A percentile compares a stretch with the other conserved stretches of the same genome.
Conservation (phyloP, 2,797 vertebrate genomes). For the Pangasius djambal region DNA sequence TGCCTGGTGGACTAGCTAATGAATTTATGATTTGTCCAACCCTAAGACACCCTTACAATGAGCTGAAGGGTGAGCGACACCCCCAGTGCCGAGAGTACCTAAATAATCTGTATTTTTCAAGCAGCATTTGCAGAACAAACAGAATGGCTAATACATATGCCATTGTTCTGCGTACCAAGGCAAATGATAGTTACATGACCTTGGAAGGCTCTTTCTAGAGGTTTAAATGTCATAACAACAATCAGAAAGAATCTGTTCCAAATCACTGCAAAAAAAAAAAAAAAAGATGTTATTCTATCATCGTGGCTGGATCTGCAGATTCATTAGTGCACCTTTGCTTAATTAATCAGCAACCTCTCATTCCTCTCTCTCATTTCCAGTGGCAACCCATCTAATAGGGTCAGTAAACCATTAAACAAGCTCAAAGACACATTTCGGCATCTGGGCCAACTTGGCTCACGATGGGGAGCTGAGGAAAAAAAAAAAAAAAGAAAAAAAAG, state of each 20-base stretch:
- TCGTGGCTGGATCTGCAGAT: constrained; percentile 31
- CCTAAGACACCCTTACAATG: neutral
- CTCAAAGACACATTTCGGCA: constrained; percentile 30
- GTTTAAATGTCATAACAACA: constrained; percentile 26
- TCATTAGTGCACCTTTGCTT: constrained; percentile 37
- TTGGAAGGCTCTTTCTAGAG: neutral
- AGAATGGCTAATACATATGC: neutral
- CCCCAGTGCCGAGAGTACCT: neutral
- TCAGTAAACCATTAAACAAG: constrained; percentile 32
- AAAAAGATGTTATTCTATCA: constrained; percentile 29
- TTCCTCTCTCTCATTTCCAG: constrained; percentile 35
- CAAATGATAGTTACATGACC: neutral
- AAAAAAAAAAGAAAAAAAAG: neutral
- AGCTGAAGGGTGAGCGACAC: neutral
- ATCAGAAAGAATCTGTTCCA: neutral
- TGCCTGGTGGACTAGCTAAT: neutral
- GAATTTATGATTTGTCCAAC: neutral
- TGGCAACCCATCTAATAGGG: constrained; percentile 35
- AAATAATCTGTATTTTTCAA: neutral
- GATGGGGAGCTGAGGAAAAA: neutral
- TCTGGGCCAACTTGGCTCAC: constrained; percentile 18
- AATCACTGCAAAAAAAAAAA: neutral
- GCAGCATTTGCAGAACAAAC: neutral
- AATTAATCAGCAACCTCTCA: constrained; percentile 32
- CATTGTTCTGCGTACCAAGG: neutral